Conservation (phyloP, 2,888 invertebrate species). For the Drosophila cognata region DNA sequence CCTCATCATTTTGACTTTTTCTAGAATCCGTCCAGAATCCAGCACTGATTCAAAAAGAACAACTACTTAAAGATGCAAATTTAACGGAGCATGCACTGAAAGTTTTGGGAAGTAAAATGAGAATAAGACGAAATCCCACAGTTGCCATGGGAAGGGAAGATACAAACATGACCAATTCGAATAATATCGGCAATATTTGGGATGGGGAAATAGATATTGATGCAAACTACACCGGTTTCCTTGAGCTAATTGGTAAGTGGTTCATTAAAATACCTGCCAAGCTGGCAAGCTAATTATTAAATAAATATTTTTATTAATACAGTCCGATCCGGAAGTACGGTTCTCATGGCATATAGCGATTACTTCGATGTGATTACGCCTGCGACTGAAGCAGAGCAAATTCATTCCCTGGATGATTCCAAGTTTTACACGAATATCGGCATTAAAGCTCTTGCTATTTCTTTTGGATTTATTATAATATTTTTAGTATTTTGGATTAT, state of each 20-base stretch:
- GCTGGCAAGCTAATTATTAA: background rate
- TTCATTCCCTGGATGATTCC: slow-evolving; percentile 84
- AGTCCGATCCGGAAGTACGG: slow-evolving; percentile 83
- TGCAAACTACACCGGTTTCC: slow-evolving; percentile 93
- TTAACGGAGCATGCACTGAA: slow-evolving; percentile 80
- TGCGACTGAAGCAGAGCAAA: slow-evolving; percentile 86
- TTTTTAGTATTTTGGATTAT: slow-evolving; percentile 88
- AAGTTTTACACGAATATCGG: slow-evolving; percentile 87
- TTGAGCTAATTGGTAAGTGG: slow-evolving; percentile 91
- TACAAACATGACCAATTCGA: slow-evolving; percentile 28
- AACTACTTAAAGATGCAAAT: slow-evolving; percentile 77
- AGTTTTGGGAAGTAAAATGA: slow-evolving; percentile 75
- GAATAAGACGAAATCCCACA: slow-evolving; percentile 75
- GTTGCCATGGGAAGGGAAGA: slow-evolving; percentile 66
- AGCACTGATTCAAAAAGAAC: slow-evolving; percentile 71
- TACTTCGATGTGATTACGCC: slow-evolving; percentile 91
- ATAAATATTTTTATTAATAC: slow-evolving; percentile 8
- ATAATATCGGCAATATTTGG: slow-evolving; percentile 84
- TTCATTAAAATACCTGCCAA: background rate
- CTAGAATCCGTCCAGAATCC: slow-evolving; percentile 46
- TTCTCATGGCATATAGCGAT: slow-evolving; percentile 89
- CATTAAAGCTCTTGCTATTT: slow-evolving; percentile 89
- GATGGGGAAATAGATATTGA: slow-evolving; percentile 91
- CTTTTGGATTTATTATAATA: slow-evolving; percentile 88
- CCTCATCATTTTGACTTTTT: background rate